Base-by-base conservation (phyloP, 2,797 vertebrate genomes). In the Coendou prehensilis region DNA sequence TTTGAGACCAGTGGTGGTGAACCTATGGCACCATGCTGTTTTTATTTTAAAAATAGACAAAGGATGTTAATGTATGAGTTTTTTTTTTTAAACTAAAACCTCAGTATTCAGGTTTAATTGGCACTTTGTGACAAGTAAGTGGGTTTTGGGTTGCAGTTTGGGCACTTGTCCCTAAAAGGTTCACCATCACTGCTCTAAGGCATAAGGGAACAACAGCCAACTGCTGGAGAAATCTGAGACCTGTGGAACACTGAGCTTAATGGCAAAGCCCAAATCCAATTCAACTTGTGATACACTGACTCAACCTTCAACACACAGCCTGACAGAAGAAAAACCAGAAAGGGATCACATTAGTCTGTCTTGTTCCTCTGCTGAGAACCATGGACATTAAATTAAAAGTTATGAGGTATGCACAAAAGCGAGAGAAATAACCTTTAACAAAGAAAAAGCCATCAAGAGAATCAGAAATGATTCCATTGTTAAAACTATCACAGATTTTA, bases 401-500 rank as follows among this genome's bases (percentile, higher is more conserved):
- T 81, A 71, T 22, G 37, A 81, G 22, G 47, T 41, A 52, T 45
- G 13, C 13, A 86, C 61, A 73, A 92, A 52, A 61, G 57, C 47
- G 80, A 88, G 63, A 71, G 76, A 57, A 89, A n/a, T 18, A 80
- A 50, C 6, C 22, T 73, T 52, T 56, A 71, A 56, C 59, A 14
- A 87, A 91, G 20, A 84, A 28, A 88, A 41, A 84, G 41, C 5
- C 67, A 88, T 33, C 79, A 80, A 84, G 28, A 95, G 20, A 88
- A 85, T 69, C 17, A 54, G 52, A 83, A 89, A 45, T 22, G 64
- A 85, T 28, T 22, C 47, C 26, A 23, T 20, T 64, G 47, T 56
- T 94, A 64, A 94, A 89, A 91, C 23, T 73, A 80, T n/a, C 75
- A 83, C 18, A 80, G 26, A 86, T 80, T 94, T 84, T 69, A 85